These are phyloP conservation scores for Euproctis similis DNA, from an alignment of 2,888 invertebrate species.

Conservation along the genomic window DNA sequence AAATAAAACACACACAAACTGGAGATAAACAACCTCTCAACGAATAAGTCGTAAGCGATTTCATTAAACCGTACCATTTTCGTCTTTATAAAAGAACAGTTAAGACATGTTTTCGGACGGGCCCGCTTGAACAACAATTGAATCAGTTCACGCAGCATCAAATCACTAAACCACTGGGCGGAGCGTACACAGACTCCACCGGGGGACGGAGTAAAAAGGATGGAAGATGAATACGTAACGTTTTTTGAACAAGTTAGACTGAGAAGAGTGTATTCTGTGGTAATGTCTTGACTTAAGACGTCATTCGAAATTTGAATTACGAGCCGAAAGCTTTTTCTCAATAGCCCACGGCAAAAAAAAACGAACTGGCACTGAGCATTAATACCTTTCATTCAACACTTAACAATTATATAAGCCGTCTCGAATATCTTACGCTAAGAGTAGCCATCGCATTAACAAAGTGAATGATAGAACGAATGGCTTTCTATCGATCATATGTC, in stretches of 20 bases:
- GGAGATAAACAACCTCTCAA: slow-evolving; percentile 71
- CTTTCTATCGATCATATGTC: slow-evolving; percentile 66
- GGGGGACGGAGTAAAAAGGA: slow-evolving; percentile 63
- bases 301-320: slow-evolving; percentile 63
- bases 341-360: slow-evolving; percentile 60
- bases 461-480: slow-evolving; percentile 57
- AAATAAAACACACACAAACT: slow-evolving; percentile 74
- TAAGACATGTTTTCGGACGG: slow-evolving; percentile 63
- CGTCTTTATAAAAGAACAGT: slow-evolving; percentile 64
- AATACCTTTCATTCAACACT: slow-evolving; percentile 69
- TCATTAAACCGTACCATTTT: slow-evolving; percentile 69
- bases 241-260: slow-evolving; percentile 36
- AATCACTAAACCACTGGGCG: slow-evolving; percentile 77
- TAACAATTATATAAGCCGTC: slow-evolving; percentile 72
- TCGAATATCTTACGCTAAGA: slow-evolving; percentile 56
- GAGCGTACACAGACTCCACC: slow-evolving; percentile 70
- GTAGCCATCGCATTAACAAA: slow-evolving; percentile 63
- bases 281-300: slow-evolving; percentile 52
- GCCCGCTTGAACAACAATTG: slow-evolving; percentile 63
- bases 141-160: slow-evolving; percentile 77
- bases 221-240: slow-evolving; percentile 39
- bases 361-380: slow-evolving; percentile 72
- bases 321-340: slow-evolving; percentile 66
- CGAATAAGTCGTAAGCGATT: slow-evolving; percentile 65
- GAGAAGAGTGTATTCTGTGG: slow-evolving; percentile 51